Evolutionary conservation across 1,140 invertebrate genomes (phyloP).

Genomic region (Neotoxoptera formosana): DNA sequence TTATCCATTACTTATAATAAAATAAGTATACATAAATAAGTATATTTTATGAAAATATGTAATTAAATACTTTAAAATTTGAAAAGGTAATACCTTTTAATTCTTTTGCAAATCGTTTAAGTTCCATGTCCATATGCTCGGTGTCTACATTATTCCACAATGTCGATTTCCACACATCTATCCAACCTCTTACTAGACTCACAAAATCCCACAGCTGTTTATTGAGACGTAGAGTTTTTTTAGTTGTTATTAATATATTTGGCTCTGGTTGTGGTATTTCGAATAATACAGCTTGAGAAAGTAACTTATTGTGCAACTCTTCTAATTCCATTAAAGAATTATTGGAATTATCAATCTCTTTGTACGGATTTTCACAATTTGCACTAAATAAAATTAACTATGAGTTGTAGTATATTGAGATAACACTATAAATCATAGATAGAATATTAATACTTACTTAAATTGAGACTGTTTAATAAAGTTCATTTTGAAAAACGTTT

Average conservation of each 20-base stretch:
- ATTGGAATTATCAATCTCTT: conserved; percentile 77
- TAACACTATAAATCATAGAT: neutral
- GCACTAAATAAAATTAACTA: conserved; percentile 64
- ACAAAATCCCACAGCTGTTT: conserved; percentile 92
- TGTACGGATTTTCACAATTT: conserved; percentile 77
- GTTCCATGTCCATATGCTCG: conserved; percentile 92
- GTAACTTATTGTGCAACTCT: conserved; percentile 72
- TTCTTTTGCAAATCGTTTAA: conserved; percentile 89
- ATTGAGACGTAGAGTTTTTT: conserved; percentile 79
- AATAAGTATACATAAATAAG: conserved; percentile 51
- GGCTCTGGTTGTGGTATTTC: conserved; percentile 86
- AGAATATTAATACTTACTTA: conserved; percentile 65
- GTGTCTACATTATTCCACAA: conserved; percentile 92
- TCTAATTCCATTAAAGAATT: conserved; percentile 75
- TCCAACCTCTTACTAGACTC: conserved; percentile 77
- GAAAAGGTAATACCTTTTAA: conserved; percentile 67
- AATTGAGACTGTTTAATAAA: conserved; percentile 75
- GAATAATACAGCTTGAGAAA: conserved; percentile 82
- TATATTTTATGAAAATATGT: neutral
- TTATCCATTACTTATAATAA: conserved; percentile 76
- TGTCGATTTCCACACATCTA: conserved; percentile 92
- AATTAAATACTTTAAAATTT: neutral
- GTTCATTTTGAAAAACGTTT: conserved; percentile 76
- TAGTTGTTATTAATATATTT: conserved; percentile 75
- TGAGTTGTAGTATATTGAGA: neutral